These are phyloP conservation scores for Cichlasoma orientale DNA, from an alignment of 2,797 vertebrate genomes.

Conservation along the genomic window DNA sequence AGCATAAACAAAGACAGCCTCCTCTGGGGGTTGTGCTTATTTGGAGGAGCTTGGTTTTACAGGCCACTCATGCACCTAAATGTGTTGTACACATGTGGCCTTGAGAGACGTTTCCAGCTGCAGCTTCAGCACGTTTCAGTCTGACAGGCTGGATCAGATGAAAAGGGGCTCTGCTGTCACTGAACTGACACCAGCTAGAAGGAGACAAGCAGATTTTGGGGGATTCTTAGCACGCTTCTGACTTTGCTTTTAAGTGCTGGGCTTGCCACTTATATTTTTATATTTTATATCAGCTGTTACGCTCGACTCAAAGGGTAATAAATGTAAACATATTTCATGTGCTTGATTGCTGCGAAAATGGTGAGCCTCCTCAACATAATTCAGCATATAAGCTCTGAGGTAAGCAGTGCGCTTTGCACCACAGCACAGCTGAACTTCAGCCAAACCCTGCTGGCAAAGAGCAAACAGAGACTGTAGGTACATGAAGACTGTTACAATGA, in stretches of 20 bases:
- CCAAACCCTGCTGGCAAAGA: not conserved
- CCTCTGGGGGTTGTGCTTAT: conserved; percentile 9
- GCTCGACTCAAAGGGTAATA: not conserved
- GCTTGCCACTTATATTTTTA: too few species aligned
- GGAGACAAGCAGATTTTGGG: not conserved
- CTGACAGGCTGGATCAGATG: conserved; percentile 15
- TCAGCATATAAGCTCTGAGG: not conserved
- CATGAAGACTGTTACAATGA: not conserved
- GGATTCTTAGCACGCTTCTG: not conserved
- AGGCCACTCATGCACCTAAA: not conserved
- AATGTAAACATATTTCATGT: not conserved
- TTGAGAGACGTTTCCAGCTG: conserved; percentile 1
- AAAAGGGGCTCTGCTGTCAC: conserved; percentile 3
- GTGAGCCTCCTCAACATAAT: not conserved
- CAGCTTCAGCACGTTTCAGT: conserved; percentile 17
- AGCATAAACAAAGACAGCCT: conserved; percentile 8
- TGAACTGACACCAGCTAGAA: not conserved
- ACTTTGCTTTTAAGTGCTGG: not conserved
- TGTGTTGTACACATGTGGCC: not conserved
- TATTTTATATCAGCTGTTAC: not conserved
- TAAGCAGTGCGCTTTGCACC: not conserved
- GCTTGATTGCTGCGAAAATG: not conserved
- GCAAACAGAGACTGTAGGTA: not conserved
- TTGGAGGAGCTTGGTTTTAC: conserved; percentile 5
- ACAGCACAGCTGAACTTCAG: not conserved